Conservation (phyloP, 2,888 invertebrate genomes). For the Epirrita christyi region DNA sequence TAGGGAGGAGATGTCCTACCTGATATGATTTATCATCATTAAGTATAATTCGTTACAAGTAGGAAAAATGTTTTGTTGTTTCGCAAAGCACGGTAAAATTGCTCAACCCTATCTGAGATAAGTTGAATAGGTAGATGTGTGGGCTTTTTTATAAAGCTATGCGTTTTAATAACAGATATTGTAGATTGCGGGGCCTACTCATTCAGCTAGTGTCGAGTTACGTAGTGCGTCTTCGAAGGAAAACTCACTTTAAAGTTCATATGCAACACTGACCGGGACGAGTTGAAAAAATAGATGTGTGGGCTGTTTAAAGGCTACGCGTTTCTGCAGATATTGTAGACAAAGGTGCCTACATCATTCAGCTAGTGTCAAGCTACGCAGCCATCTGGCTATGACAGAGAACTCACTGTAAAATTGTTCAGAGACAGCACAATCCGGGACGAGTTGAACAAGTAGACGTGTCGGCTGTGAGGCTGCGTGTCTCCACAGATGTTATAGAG, state of each 20-base stretch:
- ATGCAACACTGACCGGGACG: conserved; percentile 28
- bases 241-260: conserved; percentile 27
- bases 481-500: conserved; percentile 66
- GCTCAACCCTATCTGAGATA: conserved; percentile 64
- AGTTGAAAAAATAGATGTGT: no score
- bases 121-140: conserved; percentile 66
- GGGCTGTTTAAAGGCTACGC: no score
- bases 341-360: no score
- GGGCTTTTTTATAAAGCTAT: conserved; percentile 44
- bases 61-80: no score
- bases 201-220: conserved; percentile 57
- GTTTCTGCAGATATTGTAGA: no score
- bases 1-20: no score
- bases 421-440: conserved; percentile 68
- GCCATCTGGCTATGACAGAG: not conserved
- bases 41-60: no score
- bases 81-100: no score
- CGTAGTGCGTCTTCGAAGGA: conserved; percentile 52
- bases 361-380: no score
- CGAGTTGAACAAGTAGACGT: conserved; percentile 67
- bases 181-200: conserved; percentile 58
- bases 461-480: conserved; percentile 43
- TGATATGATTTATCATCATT: no score
- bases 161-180: conserved; percentile 62
- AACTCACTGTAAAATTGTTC: conserved; percentile 67